phyloP scores from a whole-genome alignment of 2,797 vertebrate genomes.

The Molothrus ater region DNA sequence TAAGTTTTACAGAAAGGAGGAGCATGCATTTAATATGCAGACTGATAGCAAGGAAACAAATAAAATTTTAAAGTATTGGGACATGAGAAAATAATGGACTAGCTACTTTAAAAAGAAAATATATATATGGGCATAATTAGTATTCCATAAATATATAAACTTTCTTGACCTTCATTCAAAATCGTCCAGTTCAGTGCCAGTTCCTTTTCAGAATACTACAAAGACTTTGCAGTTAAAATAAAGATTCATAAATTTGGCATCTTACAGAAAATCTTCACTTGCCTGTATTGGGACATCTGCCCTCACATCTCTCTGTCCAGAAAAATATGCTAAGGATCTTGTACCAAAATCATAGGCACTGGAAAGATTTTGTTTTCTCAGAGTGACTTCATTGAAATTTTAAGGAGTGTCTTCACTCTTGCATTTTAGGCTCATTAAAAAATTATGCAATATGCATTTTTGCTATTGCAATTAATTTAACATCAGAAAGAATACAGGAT shows the following conservation, averaged over 20 bases:
- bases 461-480: neutral
- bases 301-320: neutral
- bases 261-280: neutral
- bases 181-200: fast-evolving
- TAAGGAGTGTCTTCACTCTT: neutral
- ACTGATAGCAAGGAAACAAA: neutral
- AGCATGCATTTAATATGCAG: neutral
- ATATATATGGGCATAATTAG: neutral
- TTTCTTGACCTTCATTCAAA: neutral
- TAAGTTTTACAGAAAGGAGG: neutral
- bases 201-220: neutral
- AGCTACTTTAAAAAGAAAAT: neutral
- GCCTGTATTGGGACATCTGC: neutral
- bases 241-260: neutral
- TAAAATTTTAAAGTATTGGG: neutral
- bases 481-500: neutral
- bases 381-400: neutral
- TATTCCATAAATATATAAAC: neutral
- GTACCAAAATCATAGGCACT: neutral
- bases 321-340: neutral
- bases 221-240: neutral
- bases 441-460: neutral
- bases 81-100: neutral
- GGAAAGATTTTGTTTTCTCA: neutral
- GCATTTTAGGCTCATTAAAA: neutral